Percentiles rank a stretch among this genome's conserved stretches.
These are phyloP conservation scores for Ophthalmolycus amberensis DNA, from an alignment of 2,113 vertebrate genomes.

Conservation along the genomic window DNA sequence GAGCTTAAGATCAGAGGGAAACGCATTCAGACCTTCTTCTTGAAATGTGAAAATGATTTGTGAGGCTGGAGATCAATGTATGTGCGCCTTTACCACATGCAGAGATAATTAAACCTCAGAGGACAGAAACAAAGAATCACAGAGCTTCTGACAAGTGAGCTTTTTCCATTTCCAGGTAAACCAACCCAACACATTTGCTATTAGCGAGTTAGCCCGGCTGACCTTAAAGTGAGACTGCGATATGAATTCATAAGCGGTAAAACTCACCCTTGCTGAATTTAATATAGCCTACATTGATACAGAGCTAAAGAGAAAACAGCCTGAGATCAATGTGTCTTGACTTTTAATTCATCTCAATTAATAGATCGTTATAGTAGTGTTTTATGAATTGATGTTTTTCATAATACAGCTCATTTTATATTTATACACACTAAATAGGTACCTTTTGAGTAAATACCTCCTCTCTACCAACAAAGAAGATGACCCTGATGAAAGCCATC, in stretches of 20 bases:
- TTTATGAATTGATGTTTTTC: neutral
- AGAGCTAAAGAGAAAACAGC: neutral
- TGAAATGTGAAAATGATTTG: constrained; percentile 42
- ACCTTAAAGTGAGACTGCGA: neutral
- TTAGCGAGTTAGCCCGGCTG: neutral
- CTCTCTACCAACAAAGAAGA: neutral
- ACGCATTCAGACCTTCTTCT: constrained; percentile 4
- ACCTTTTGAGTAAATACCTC: neutral
- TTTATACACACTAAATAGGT: neutral
- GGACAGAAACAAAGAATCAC: neutral
- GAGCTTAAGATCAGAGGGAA: constrained; percentile 10
- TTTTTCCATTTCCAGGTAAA: neutral
- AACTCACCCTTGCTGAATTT: neutral
- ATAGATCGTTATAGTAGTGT: neutral
- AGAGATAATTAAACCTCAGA: constrained; percentile 32
- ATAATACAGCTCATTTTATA: neutral
- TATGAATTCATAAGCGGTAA: neutral
- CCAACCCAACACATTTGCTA: neutral
- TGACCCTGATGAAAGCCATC: neutral
- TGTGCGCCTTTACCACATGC: constrained; percentile 14
- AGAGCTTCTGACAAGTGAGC: neutral
- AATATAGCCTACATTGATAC: neutral
- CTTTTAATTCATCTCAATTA: neutral
- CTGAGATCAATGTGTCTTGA: neutral
- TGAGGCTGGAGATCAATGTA: constrained; percentile 27